A percentile compares a stretch with the other conserved stretches of the same genome.
Evolutionary conservation across 30 jellyfish, hydroid and myxozoan species (phyloP).

Genomic region (Catostylus mosaicus): DNA sequence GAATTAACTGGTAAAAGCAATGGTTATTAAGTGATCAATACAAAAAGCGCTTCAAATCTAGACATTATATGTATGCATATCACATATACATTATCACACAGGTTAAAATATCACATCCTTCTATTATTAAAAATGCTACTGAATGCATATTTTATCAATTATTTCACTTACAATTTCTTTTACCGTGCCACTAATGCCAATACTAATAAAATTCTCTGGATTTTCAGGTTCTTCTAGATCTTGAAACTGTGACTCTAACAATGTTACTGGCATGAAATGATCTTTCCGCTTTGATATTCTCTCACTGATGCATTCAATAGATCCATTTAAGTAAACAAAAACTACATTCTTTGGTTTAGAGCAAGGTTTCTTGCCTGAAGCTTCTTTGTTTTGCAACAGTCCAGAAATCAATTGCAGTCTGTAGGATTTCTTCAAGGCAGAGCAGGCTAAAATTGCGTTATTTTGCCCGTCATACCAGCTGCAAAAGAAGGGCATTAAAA

Average conservation of each 20-base stretch:
- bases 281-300: constrained; percentile 32
- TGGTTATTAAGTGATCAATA: too few species aligned
- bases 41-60: too few species aligned
- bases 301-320: constrained; percentile 10
- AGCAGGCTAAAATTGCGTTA: constrained; percentile 54
- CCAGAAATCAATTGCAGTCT: constrained; percentile 30
- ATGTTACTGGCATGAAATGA: constrained; percentile 47
- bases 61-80: too few species aligned
- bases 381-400: neutral
- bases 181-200: neutral
- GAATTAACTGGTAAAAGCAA: too few species aligned
- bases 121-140: too few species aligned
- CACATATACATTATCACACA: too few species aligned
- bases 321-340: constrained; percentile 34
- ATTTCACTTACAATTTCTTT: constrained; percentile 20
- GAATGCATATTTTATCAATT: neutral
- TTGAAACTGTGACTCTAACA: constrained; percentile 46
- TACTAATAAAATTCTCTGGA: constrained; percentile 30
- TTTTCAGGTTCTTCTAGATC: constrained; percentile 43
- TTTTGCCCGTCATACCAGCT: constrained; percentile 5
- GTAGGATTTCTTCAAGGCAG: constrained; percentile 49
- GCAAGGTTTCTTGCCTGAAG: neutral
- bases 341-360: neutral
- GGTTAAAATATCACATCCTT: too few species aligned
- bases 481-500: neutral